phyloP scores from a whole-genome alignment of 2,888 invertebrate species.

The Drosophila leonis region DNA sequence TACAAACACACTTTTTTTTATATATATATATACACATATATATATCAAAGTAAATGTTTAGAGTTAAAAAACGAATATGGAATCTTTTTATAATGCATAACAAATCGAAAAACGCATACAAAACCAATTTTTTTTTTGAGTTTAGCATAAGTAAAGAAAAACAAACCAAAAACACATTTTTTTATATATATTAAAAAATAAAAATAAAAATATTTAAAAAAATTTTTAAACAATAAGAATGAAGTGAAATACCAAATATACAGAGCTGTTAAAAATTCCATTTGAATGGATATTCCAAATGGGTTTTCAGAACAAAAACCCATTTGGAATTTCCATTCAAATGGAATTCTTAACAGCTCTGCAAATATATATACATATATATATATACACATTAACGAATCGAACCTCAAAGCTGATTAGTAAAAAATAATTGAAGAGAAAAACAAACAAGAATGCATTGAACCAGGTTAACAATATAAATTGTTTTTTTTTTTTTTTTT shows the following conservation, averaged over 20 bases:
- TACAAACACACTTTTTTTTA: constrained; percentile 48
- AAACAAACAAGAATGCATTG: constrained; percentile 26
- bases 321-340: too few relatives aligned
- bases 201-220: constrained; percentile 6
- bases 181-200: constrained; percentile 57
- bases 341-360: too few relatives aligned
- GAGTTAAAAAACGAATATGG: constrained; percentile 32
- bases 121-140: constrained; percentile 61
- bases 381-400: constrained; percentile 47
- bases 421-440: constrained; percentile 42
- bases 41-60: constrained; percentile 52
- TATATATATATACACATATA: constrained; percentile 35
- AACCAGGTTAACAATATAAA: constrained; percentile 36
- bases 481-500: constrained; percentile 44
- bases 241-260: constrained; percentile 31
- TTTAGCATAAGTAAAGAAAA: constrained; percentile 63
- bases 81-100: constrained; percentile 58
- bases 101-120: constrained; percentile 58
- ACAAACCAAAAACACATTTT: constrained; percentile 32
- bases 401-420: constrained; percentile 66
- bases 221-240: constrained; percentile 28
- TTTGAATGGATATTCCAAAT: too few relatives aligned
- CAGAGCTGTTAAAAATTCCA: too few relatives aligned
- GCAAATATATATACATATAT: constrained; percentile 1
- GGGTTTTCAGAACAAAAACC: too few relatives aligned